These are phyloP conservation scores for Ancistrus triradiatus DNA, from an alignment of 2,113 vertebrate species.

Conservation along the genomic window DNA sequence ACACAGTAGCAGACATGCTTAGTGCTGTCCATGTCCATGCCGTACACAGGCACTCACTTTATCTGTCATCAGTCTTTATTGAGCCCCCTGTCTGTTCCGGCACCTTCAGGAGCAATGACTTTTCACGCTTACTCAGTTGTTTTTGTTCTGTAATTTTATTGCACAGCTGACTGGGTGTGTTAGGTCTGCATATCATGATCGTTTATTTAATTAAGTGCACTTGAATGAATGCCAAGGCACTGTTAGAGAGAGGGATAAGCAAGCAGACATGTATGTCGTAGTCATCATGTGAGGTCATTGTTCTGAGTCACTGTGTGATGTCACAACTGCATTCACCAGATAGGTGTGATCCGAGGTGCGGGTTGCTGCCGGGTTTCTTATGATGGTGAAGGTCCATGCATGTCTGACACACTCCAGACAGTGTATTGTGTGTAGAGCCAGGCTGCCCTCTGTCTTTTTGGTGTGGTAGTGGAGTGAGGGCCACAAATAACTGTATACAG, in stretches of 20 bases:
- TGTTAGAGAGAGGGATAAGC: background rate
- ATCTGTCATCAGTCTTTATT: background rate
- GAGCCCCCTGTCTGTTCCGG: background rate
- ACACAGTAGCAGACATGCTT: background rate
- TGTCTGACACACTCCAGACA: background rate
- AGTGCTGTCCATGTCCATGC: background rate
- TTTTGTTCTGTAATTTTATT: background rate
- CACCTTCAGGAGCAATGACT: background rate
- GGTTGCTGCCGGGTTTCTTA: background rate
- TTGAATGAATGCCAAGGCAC: background rate
- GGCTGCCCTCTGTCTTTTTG: background rate
- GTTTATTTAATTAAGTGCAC: background rate
- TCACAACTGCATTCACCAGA: background rate
- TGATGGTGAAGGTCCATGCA: background rate
- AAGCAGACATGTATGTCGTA: background rate
- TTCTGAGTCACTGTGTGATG: background rate
- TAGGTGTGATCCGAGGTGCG: background rate
- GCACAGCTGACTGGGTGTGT: background rate
- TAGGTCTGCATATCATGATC: background rate
- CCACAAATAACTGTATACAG: too few relatives aligned
- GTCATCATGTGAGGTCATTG: background rate
- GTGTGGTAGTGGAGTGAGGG: background rate
- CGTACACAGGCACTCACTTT: too few relatives aligned
- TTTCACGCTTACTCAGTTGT: background rate
- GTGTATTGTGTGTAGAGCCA: background rate